Conservation (phyloP, 1,140 invertebrate genomes). For the Lepidurus arcticus region DNA sequence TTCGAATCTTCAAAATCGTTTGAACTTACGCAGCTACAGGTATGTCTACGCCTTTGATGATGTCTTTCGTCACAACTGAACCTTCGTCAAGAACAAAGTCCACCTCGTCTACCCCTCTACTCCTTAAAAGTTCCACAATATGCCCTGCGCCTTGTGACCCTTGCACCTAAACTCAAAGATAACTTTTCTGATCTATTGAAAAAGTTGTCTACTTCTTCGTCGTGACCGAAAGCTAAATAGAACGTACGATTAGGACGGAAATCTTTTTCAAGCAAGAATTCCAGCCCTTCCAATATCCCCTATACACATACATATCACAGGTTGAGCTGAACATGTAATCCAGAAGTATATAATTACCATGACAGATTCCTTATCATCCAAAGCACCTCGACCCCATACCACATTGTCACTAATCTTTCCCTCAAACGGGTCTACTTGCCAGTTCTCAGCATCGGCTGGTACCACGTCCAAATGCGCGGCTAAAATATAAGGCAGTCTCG, state of each 20-base stretch:
- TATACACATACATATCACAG: background rate
- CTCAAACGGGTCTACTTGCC: conserved; percentile 51
- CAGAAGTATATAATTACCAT: conserved; percentile 44
- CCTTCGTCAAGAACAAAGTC: conserved; percentile 56
- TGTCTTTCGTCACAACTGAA: conserved; percentile 45
- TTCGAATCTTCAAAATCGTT: background rate
- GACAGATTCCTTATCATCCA: conserved; percentile 53
- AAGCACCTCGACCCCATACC: conserved; percentile 53
- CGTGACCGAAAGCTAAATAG: conserved; percentile 56
- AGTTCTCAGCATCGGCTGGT: conserved; percentile 47
- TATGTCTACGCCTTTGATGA: conserved; percentile 45
- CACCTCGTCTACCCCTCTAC: conserved; percentile 44
- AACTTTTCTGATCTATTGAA: conserved; percentile 10
- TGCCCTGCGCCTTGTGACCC: conserved; percentile 48
- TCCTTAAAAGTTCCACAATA: conserved; percentile 44
- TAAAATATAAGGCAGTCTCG: conserved; percentile 50
- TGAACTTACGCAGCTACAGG: conserved; percentile 49
- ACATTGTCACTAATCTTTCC: conserved; percentile 48
- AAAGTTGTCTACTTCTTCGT: conserved; percentile 51
- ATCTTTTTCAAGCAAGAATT: conserved; percentile 46
- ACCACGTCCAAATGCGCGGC: conserved; percentile 56
- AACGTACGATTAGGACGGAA: conserved; percentile 48
- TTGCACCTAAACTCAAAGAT: conserved; percentile 39
- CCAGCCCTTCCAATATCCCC: conserved; percentile 50
- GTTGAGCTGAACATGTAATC: background rate